Percentiles rank a stretch among this genome's conserved stretches.
Conservation (phyloP, 2,113 vertebrate species). For the Oncorhynchus kisutch region DNA sequence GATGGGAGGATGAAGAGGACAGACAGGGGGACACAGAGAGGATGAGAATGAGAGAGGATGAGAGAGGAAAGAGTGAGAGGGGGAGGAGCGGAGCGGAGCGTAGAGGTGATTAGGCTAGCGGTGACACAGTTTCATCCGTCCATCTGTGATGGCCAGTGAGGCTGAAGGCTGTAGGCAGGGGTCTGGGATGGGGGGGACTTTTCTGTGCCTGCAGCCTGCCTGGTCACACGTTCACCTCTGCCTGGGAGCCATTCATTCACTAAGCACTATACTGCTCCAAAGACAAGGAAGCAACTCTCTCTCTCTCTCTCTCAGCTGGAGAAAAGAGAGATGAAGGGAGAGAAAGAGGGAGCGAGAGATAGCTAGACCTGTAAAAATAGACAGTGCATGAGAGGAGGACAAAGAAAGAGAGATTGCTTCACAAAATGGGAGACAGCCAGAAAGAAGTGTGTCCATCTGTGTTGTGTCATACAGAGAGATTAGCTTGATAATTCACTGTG, state of each 20-base stretch:
- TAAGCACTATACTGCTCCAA: slow-evolving; percentile 7
- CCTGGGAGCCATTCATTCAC: not conserved
- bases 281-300: not conserved
- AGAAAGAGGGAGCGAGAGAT: not conserved
- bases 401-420: not conserved
- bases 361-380: not conserved
- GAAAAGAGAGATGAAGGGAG: not conserved
- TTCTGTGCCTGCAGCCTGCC: not conserved
- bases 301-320: not conserved
- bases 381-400: not conserved
- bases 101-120: slow-evolving; percentile 42
- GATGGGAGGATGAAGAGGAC: not conserved
- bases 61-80: slow-evolving; percentile 16
- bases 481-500: not conserved
- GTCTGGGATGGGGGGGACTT: not conserved
- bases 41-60: slow-evolving; percentile 4
- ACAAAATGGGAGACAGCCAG: not conserved
- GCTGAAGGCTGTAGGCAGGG: not conserved
- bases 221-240: not conserved
- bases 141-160: slow-evolving; percentile 30
- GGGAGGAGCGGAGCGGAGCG: not conserved
- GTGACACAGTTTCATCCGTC: slow-evolving; percentile 43
- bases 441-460: not conserved
- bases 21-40: slow-evolving; percentile 1
- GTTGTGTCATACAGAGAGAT: slow-evolving; percentile 16